Conservation (phyloP, 2,888 invertebrate species). For the Pandemis cinnamomeana region DNA sequence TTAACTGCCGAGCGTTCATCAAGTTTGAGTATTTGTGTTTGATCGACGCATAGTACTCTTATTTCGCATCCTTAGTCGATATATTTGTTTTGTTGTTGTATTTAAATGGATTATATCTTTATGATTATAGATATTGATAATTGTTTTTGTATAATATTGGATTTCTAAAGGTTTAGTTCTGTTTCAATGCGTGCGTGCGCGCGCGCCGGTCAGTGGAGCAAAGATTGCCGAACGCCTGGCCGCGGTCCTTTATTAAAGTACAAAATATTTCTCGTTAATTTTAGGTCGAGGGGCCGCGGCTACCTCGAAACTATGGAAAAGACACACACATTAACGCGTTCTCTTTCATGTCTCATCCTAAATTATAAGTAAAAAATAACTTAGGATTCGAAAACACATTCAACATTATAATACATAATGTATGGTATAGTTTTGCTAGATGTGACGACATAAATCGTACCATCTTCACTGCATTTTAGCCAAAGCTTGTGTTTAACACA, state of each 20-base stretch:
- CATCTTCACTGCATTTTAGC: conserved; percentile 52
- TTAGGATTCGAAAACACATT: conserved; percentile 27
- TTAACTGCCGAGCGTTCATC: conserved; percentile 43
- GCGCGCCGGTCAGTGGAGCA: conserved; percentile 5
- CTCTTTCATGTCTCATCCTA: conserved; percentile 35
- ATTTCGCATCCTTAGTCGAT: conserved; percentile 58
- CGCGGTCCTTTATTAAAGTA: conserved; percentile 74
- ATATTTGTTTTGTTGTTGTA: conserved; percentile 82
- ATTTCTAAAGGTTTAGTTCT: conserved; percentile 61
- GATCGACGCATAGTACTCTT: conserved; percentile 55
- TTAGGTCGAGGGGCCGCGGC: conserved; percentile 71
- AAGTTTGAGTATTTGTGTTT: conserved; percentile 81
- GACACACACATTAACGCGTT: conserved; percentile 28
- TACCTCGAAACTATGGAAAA: conserved; percentile 58
- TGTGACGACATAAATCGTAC: conserved; percentile 61
- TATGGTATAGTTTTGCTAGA: conserved; percentile 56
- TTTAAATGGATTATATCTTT: conserved; percentile 81
- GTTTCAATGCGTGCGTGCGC: conserved; percentile 45
- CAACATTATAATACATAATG: conserved; percentile 54
- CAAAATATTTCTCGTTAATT: conserved; percentile 78
- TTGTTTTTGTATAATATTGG: conserved; percentile 67
- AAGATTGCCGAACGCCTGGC: conserved; percentile 40
- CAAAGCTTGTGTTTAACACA: conserved; percentile 63
- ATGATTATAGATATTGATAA: conserved; percentile 69
- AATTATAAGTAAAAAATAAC: conserved; percentile 28